These are phyloP conservation scores for Didymodactylos carnosus DNA, from an alignment of 2,888 invertebrate genomes.

Conservation along the genomic window DNA sequence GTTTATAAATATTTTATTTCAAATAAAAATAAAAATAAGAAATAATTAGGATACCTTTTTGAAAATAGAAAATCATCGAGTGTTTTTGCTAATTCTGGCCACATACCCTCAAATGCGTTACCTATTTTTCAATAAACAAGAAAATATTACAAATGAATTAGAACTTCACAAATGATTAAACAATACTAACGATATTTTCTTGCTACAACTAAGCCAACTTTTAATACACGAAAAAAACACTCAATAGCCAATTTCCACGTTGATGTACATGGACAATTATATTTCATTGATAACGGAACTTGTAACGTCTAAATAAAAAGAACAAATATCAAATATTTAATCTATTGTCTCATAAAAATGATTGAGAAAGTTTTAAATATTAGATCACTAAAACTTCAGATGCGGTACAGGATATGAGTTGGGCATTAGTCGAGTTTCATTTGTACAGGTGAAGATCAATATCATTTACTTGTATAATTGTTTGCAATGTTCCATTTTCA, in stretches of 20 bases:
- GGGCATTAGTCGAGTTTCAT: background rate
- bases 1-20: background rate
- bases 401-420: too few species aligned
- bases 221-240: conserved; percentile 10
- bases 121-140: conserved; percentile 15
- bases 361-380: background rate
- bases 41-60: conserved; percentile 41
- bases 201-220: conserved; percentile 1
- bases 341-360: background rate
- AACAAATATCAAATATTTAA: background rate
- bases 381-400: too few species aligned
- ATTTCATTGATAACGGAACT: conserved; percentile 11
- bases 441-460: background rate
- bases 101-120: conserved; percentile 37
- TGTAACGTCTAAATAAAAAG: background rate
- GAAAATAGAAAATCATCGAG: conserved; percentile 79
- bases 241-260: conserved; percentile 15
- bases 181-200: background rate
- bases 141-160: background rate
- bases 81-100: conserved; percentile 64
- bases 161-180: too few species aligned
- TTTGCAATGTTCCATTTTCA: conserved; percentile 7
- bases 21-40: too few species aligned
- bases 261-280: conserved; percentile 10
- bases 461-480: conserved; percentile 15